phyloP scores from a whole-genome alignment of 2,113 vertebrate genomes.

The Mormyrus lacerda region DNA sequence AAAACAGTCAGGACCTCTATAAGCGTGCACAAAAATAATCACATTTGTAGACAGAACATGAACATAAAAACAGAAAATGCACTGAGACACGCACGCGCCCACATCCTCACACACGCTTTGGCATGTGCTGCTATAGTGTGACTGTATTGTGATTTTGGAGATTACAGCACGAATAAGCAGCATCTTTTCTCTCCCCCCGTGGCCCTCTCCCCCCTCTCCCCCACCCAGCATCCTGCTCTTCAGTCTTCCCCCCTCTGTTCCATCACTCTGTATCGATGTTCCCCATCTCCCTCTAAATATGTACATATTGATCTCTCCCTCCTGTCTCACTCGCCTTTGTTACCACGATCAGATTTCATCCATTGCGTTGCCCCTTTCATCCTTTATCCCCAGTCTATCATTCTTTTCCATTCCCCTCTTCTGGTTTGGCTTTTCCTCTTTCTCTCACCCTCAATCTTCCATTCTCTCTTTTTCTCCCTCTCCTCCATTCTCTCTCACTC shows the following conservation, averaged over 20 bases:
- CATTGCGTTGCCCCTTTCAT: slow-evolving; percentile 29
- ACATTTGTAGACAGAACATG: neutral
- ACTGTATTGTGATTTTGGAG: slow-evolving; percentile 12
- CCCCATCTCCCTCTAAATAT: slow-evolving; percentile 59
- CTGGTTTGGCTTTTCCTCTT: slow-evolving; percentile 9
- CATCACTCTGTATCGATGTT: slow-evolving; percentile 40
- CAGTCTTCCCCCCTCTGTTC: slow-evolving; percentile 40
- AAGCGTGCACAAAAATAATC: neutral
- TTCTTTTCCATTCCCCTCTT: slow-evolving; percentile 27
- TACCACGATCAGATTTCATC: slow-evolving; percentile 55
- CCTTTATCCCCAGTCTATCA: slow-evolving; percentile 24
- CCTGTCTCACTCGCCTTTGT: slow-evolving; percentile 46
- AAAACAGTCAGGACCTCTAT: neutral
- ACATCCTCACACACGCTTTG: neutral
- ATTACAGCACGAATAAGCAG: slow-evolving; percentile 14
- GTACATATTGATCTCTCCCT: slow-evolving; percentile 56
- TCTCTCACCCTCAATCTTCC: slow-evolving; percentile 10
- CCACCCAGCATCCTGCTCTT: slow-evolving; percentile 12
- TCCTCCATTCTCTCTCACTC: neutral
- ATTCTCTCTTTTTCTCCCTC: neutral
- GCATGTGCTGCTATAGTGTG: neutral
- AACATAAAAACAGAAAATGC: neutral
- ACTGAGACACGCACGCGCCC: neutral
- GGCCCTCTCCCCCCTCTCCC: slow-evolving; percentile 21
- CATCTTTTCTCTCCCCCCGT: slow-evolving; percentile 42